Evolutionary conservation across 1,140 invertebrate species (phyloP), one percentile per base, ranked within the genome.

Genomic region (Nautilus pompilius): DNA sequence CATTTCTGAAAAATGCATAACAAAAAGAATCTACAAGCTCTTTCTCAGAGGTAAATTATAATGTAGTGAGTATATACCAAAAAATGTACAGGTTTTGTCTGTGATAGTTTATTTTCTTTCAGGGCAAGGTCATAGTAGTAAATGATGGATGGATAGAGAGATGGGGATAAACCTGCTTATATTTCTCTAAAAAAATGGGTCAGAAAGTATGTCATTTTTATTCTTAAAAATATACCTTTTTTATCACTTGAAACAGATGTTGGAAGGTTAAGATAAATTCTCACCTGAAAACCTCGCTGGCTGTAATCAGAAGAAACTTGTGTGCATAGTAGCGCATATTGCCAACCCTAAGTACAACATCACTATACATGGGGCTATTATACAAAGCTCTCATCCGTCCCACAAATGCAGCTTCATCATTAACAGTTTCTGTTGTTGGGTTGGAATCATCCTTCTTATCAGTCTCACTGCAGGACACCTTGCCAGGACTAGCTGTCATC

Each of bases 281-380:
- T 76, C 65, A 79, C 77, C 75, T 71, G 65, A 79, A 79, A n/a
- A 79, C 77, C 60, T 74, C 72, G 62, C 77, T 79, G 33, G 73
- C 69, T 54, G 74, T 73, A 5, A 74, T 66, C 24, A 79, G 65
- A 20, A 79, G 56, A 62, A 79, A 71, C 41, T 70, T 76, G 63
- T 79, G 77, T 0, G 67, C 73, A 70, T 67, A 63, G 60, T 60
- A 79, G 1, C 60, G 58, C 2, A 62, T 48, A 10, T 67, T 64
- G 15, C 72, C 70, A 41, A 79, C 74, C 26, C 60, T 60, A 3
- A 79, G 51, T 3, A 65, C 53, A 36, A 79, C 62, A 54, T 79
- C 77, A 61, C 73, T 76, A 53, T 77, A 72, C 15, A 58, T 54
- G 0, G 70, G 32, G 49, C 57, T 68, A 51, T 77, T 69, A 58